These are phyloP conservation scores for Centropyge bicolor DNA, from an alignment of 2,797 vertebrate genomes.

Conservation along the genomic window DNA sequence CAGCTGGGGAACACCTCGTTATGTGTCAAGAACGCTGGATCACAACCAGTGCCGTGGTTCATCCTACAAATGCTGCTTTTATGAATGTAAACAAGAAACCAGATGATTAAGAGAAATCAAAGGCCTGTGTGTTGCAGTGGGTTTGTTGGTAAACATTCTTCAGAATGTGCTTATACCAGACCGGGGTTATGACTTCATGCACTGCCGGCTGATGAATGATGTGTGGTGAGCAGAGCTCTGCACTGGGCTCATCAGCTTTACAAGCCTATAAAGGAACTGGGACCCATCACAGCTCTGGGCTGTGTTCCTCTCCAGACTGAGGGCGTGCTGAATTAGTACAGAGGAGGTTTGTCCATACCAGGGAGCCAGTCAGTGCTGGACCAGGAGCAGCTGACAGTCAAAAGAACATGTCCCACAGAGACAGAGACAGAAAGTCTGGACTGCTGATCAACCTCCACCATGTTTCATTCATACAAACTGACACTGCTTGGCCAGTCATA, in stretches of 20 bases:
- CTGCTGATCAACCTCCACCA: neutral
- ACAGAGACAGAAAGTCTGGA: neutral
- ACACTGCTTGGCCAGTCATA: neutral
- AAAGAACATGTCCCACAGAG: neutral
- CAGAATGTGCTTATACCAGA: neutral
- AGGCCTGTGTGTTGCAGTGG: neutral
- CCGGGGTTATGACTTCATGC: neutral
- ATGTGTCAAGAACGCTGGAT: neutral
- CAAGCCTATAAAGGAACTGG: slow-evolving; percentile 10
- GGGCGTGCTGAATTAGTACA: neutral
- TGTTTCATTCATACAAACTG: neutral
- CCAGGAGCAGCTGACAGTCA: neutral
- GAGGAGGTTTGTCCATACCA: neutral
- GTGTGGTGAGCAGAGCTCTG: slow-evolving; percentile 1
- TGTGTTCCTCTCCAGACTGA: neutral
- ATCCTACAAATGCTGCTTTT: neutral
- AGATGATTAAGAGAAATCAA: neutral
- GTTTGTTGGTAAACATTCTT: neutral
- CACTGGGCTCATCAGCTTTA: slow-evolving; percentile 8
- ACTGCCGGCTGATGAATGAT: neutral
- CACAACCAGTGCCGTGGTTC: neutral
- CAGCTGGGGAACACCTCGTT: slow-evolving; percentile 65
- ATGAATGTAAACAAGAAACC: neutral
- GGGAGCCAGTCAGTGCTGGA: neutral
- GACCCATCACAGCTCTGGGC: neutral